Base-by-base conservation (phyloP, 1,140 invertebrate genomes). In the Cyphomyrmex costatus region DNA sequence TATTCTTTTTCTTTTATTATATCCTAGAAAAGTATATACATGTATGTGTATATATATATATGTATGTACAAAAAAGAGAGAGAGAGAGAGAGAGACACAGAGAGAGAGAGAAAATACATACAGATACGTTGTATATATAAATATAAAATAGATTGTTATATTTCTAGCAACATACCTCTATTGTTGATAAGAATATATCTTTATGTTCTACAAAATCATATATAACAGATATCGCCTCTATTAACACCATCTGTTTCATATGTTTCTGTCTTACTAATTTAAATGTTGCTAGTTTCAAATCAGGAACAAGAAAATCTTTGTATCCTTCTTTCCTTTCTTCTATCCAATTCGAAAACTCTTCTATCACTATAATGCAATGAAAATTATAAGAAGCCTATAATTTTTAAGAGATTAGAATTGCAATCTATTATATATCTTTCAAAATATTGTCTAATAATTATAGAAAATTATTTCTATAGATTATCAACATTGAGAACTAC, bases 241-340 rank as follows among this genome's bases (percentile, higher is more conserved):
- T 95, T 1, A 97, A 91, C 1, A 79, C n/a, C 60, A 89, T 70
- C 21, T 80, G 77, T 49, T 95, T 89, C 53, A 94, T 92, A 79
- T 96, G 94, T 51, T 95, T 96, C 71, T 97, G 96, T 61, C 93
- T 95, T 0, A 96, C 92, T 86, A 97, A 94, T 90, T 95, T 95
- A 93, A 97, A 97, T 30, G 96, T 96, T 83, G 96, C 96, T 88
- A 96, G 90, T 92, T 97, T 96, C 10, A 96, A 90, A 66, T 96
- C 95, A 12, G 92, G 86, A 24, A 93, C 95, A 61, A 96, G 92
- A 82, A 93, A 93, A 73, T 94, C 91, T 88, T 90, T 91, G 88
- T 92, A 94, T 24, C 65, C 88, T 77, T 91, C 87, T 92, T 91
- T 93, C 49, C 90, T 92, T 36, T 88, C 88, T 73, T 92, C 77